Evolutionary conservation across 2,113 vertebrate species (phyloP).

Genomic region (Cacatua alba): DNA sequence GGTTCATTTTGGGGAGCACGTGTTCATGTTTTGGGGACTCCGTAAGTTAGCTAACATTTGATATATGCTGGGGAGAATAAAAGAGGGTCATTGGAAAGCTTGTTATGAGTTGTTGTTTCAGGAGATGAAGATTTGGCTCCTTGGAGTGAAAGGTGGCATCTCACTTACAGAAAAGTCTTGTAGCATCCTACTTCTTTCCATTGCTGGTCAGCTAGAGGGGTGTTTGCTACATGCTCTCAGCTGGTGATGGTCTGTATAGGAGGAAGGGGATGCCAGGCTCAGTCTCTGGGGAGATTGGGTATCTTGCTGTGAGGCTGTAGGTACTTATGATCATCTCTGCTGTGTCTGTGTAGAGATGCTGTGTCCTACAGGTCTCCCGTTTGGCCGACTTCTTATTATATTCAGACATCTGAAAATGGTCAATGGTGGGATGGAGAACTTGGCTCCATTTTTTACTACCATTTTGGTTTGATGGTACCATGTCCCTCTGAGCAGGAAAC

Average conservation of each 20-base stretch:
- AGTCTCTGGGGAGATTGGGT: accelerated
- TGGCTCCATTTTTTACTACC: accelerated
- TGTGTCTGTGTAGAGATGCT: neutral
- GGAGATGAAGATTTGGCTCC: neutral
- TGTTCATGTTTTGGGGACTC: neutral
- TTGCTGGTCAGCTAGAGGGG: neutral
- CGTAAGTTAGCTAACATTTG: neutral
- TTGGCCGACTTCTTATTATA: accelerated
- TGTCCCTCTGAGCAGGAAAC: neutral
- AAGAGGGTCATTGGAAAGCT: neutral
- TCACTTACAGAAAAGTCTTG: neutral
- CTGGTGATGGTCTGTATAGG: neutral
- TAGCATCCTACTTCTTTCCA: no score
- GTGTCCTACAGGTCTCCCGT: neutral
- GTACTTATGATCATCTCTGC: neutral
- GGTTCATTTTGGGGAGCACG: neutral
- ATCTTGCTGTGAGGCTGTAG: neutral
- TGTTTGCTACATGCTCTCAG: neutral
- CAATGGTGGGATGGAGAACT: neutral
- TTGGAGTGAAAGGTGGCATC: neutral
- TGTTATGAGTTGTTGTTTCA: neutral
- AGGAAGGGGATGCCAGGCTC: neutral
- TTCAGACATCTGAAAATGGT: neutral
- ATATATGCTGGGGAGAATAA: neutral
- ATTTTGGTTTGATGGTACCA: neutral